phyloP scores from a whole-genome alignment of 2,888 invertebrate species.

The Dysmachus trigonus region DNA sequence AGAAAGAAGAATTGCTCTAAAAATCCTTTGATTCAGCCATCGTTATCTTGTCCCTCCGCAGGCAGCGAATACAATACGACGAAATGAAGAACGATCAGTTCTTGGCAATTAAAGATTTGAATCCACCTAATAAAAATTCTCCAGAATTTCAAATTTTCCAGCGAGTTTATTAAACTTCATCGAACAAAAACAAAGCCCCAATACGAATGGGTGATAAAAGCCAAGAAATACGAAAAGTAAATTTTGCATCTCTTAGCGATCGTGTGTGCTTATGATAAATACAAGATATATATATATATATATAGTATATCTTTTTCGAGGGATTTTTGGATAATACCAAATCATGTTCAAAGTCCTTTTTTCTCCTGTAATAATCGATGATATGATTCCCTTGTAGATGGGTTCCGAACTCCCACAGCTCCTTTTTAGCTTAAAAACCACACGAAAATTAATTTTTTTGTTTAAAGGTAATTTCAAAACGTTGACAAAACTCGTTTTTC shows the following conservation, averaged over 20 bases:
- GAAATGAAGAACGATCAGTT: not conserved
- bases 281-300: too few relatives aligned
- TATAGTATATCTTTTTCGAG: too few relatives aligned
- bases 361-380: not conserved
- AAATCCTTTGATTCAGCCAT: not conserved
- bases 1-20: not conserved
- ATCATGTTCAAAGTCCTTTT: not conserved
- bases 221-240: not conserved
- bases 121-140: constrained; percentile 3
- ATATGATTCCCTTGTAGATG: not conserved
- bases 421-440: not conserved
- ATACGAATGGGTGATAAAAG: not conserved
- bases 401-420: not conserved
- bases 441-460: not conserved
- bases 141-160: not conserved
- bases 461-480: not conserved
- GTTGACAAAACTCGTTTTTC: constrained; percentile 15
- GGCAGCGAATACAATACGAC: not conserved
- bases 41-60: not conserved
- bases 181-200: not conserved
- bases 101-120: not conserved
- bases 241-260: not conserved
- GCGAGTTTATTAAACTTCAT: constrained; percentile 20
- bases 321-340: not conserved
- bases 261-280: not conserved